Evolutionary conservation across 1,140 invertebrate genomes (phyloP).

Genomic region (Cydia amplana): DNA sequence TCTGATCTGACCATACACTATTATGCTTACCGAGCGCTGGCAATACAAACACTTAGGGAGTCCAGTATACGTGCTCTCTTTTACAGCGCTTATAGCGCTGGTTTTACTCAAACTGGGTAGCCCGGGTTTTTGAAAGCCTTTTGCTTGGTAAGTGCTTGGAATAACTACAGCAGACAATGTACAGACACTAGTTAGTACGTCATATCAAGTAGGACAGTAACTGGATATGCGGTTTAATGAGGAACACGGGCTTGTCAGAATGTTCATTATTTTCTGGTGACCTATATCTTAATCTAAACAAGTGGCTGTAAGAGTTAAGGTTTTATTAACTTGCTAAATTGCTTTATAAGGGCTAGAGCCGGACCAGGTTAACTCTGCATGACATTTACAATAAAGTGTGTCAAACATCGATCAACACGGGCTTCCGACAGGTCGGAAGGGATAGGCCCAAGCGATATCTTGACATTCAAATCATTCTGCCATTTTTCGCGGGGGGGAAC

Average conservation of each 20-base stretch:
- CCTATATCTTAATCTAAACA: constrained; percentile 5
- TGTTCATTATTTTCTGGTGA: constrained; percentile 14
- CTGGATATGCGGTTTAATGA: constrained; percentile 7
- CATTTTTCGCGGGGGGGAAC: no score
- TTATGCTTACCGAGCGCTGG: background rate
- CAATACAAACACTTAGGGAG: background rate
- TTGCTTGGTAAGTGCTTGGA: background rate
- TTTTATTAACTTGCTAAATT: background rate
- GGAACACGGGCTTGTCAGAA: background rate
- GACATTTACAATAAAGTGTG: no score
- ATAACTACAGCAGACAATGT: constrained; percentile 2
- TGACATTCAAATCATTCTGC: no score
- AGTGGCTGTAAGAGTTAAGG: background rate
- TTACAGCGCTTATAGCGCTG: no score
- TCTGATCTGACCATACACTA: background rate
- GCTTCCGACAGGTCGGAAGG: no score
- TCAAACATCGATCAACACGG: no score
- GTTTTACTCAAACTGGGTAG: no score
- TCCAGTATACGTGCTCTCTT: background rate
- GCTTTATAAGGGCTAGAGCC: background rate
- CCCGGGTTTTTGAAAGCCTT: background rate
- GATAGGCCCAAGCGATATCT: no score
- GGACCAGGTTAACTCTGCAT: no score
- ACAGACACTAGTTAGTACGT: constrained; percentile 8
- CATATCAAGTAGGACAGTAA: constrained; percentile 19